A percentile compares a stretch with the other conserved stretches of the same genome.
Conservation (phyloP, 2,888 invertebrate species). For the Euphydryas editha region DNA sequence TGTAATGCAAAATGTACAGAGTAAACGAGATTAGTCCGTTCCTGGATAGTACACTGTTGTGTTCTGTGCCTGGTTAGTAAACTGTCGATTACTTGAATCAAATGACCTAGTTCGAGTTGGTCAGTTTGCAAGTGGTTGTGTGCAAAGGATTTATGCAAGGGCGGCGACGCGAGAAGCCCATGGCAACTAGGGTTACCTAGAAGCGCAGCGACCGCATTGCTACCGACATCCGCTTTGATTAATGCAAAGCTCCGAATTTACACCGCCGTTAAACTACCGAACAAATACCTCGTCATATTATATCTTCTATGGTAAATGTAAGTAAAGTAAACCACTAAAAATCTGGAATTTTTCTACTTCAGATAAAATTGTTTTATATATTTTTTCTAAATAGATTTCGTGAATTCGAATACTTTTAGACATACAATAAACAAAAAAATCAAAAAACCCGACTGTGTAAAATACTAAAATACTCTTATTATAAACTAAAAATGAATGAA, state of each 20-base stretch:
- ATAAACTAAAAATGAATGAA: too few species aligned
- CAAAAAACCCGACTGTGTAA: too few species aligned
- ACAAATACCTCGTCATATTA: slow-evolving; percentile 11
- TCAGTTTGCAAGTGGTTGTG: slow-evolving; percentile 37
- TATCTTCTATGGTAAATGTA: background rate
- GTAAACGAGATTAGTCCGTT: background rate
- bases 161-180: slow-evolving; percentile 37
- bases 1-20: background rate
- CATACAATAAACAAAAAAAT: too few species aligned
- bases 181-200: slow-evolving; percentile 26
- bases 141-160: slow-evolving; percentile 41
- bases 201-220: slow-evolving; percentile 26
- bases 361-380: too few species aligned
- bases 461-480: too few species aligned
- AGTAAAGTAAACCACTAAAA: too few species aligned
- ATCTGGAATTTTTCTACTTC: too few species aligned
- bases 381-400: too few species aligned
- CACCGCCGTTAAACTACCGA: slow-evolving; percentile 26
- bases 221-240: slow-evolving; percentile 35
- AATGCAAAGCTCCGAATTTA: slow-evolving; percentile 23
- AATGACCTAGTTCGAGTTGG: slow-evolving; percentile 33
- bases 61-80: background rate
- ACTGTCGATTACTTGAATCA: slow-evolving; percentile 14
- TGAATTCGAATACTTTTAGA: too few species aligned
- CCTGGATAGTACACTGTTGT: background rate